Conservation (phyloP, 2,888 invertebrate genomes). For the Mythimna albipuncta region DNA sequence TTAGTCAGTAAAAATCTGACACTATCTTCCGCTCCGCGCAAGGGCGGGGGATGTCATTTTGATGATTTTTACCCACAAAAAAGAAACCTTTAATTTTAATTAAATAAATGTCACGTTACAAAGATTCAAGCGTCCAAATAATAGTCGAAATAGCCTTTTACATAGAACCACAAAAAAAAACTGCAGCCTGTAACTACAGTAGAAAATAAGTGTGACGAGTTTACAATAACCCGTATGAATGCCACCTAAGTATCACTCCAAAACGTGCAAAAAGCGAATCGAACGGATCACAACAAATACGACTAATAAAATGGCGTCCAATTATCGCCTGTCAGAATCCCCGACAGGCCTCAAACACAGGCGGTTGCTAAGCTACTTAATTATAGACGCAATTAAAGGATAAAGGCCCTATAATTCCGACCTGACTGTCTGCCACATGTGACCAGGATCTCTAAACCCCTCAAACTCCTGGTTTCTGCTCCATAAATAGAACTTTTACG, state of each 20-base stretch:
- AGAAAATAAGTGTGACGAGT: no score
- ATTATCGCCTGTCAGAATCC: constrained; percentile 37
- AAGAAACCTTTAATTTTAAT: no score
- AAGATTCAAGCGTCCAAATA: no score
- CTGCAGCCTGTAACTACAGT: no score
- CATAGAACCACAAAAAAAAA: not conserved
- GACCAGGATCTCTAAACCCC: constrained; percentile 52
- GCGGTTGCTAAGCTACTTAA: constrained; percentile 76
- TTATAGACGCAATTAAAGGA: constrained; percentile 79
- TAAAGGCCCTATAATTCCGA: constrained; percentile 70
- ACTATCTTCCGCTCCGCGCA: no score
- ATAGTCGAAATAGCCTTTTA: no score
- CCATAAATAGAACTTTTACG: not conserved
- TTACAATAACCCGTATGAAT: no score
- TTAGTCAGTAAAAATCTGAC: no score
- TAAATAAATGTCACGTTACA: no score
- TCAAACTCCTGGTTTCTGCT: constrained; percentile 16
- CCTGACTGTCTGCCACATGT: constrained; percentile 64
- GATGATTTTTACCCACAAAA: no score
- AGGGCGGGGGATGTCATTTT: no score
- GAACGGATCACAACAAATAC: constrained; percentile 18
- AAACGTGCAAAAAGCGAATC: constrained; percentile 9
- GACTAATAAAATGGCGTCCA: constrained; percentile 15
- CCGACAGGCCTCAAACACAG: constrained; percentile 55
- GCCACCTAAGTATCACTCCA: no score